Percentiles rank a stretch among this genome's conserved stretches.
phyloP scores from a whole-genome alignment of 2,797 vertebrate species.

The Myiotriccus ornatus region DNA sequence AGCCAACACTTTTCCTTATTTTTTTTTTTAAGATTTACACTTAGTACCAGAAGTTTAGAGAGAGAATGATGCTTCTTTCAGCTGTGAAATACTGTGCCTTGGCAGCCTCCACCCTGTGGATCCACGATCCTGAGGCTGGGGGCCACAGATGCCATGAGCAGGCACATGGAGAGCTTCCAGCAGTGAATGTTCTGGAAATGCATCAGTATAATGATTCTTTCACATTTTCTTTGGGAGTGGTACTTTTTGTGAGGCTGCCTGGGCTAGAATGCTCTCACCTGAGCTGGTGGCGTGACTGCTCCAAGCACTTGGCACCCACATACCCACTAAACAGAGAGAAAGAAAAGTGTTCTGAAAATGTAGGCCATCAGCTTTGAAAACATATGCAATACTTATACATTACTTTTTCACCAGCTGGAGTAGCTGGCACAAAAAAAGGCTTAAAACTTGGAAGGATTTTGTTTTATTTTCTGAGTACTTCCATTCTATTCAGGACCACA shows the following conservation, averaged over 20 bases:
- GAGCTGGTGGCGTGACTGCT: not conserved
- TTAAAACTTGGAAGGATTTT: not conserved
- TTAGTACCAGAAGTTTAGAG: not conserved
- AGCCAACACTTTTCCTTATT: not conserved
- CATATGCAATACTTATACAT: not conserved
- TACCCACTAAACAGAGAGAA: not conserved
- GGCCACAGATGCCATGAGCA: not conserved
- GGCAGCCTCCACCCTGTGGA: not conserved
- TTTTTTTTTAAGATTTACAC: not conserved
- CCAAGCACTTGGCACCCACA: not conserved
- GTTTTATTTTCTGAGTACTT: not conserved
- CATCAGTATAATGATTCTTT: not conserved
- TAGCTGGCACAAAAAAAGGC: slow-evolving; percentile 15
- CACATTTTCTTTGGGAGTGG: not conserved
- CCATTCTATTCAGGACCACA: not conserved
- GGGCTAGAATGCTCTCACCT: not conserved
- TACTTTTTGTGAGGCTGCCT: not conserved
- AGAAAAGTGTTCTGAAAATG: not conserved
- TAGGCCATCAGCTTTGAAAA: not conserved
- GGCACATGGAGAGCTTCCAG: not conserved
- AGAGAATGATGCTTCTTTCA: not conserved
- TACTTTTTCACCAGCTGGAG: not conserved
- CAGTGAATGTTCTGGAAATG: not conserved
- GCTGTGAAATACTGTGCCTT: not conserved
- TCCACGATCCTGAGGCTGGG: not conserved